phyloP scores from a whole-genome alignment of 2,113 vertebrate genomes.

The Gracilinanus agilis region DNA sequence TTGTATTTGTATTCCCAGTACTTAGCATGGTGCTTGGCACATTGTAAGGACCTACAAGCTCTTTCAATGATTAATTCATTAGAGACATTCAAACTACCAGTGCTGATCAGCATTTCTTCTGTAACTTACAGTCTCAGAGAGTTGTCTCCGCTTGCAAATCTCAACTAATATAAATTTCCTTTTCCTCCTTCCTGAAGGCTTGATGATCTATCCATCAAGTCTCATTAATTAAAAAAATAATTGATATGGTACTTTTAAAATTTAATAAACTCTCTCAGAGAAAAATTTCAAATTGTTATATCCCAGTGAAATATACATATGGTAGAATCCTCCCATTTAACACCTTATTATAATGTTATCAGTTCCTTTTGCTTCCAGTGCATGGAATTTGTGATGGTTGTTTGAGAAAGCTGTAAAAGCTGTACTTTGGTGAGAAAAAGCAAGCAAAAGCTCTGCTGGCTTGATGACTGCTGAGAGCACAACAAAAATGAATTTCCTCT shows the following conservation, averaged over 20 bases:
- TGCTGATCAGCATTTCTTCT: background rate
- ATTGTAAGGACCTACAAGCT: background rate
- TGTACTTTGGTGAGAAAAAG: background rate
- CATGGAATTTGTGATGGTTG: background rate
- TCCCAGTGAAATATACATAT: background rate
- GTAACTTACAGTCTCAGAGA: background rate
- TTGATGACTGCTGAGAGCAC: background rate
- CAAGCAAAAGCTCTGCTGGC: background rate
- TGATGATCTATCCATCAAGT: background rate
- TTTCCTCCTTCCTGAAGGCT: background rate
- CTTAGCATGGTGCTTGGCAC: background rate
- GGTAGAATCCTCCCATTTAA: background rate
- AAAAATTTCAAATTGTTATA: background rate
- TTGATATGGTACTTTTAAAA: background rate
- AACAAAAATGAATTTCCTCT: background rate
- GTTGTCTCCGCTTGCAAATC: background rate
- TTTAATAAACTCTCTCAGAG: background rate
- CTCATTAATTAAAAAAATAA: background rate
- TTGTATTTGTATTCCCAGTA: background rate
- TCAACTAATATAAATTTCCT: background rate
- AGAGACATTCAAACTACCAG: background rate
- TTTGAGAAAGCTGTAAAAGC: background rate
- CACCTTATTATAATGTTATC: background rate
- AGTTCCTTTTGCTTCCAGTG: background rate
- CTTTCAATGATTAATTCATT: background rate